Evolutionary conservation across 23 tunicate genomes (phyloP), one percentile per base, ranked within the genome.

Genomic region (Corella eumyota): DNA sequence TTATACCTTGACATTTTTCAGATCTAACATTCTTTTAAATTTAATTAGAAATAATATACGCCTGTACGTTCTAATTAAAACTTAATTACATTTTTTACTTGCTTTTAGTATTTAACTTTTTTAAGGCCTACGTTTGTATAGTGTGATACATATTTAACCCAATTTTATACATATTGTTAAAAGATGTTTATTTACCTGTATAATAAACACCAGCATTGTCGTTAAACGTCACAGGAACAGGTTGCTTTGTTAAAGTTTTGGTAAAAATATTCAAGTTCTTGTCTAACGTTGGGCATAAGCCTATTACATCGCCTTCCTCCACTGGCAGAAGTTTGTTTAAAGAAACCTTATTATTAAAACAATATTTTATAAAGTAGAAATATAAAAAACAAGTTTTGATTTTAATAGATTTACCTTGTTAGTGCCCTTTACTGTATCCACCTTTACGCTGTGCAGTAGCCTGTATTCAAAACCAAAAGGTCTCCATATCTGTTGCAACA

Each of bases 381-480:
- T 9, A 15, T 40, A 11, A 9, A 9, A 40, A 40, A 15, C 13
- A 15, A 40, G n/a, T n/a, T n/a, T n/a, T n/a, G n/a, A 40, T 40
- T 40, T 40, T 11, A 11, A 9, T 11, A 40, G 15, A 7, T 4
- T 21, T 62, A 62, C 68, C 68, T 32, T 37, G 48, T 62, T 62
- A 17, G 19, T 62, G 26, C 68, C 68, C 1, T 4, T 34, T 40
- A 1, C 44, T 22, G 68, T 37, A 7, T 30, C 9, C 9, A 62
- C 29, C 2, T 9, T 9, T 25, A 34, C 19, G 7, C 45, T 31
- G 2, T 62, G 53, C 1, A 62, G 25, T 4, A 62, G 44, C 53
- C 44, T 62, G 68, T 62, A 62, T 22, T 62, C 68, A 35, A 31
- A 62, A 37, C 68, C 68, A 51, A 51, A 62, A 30, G 68, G 68